Evolutionary conservation across 2,113 vertebrate species (phyloP).

Genomic region (Tilapia sparmanii): DNA sequence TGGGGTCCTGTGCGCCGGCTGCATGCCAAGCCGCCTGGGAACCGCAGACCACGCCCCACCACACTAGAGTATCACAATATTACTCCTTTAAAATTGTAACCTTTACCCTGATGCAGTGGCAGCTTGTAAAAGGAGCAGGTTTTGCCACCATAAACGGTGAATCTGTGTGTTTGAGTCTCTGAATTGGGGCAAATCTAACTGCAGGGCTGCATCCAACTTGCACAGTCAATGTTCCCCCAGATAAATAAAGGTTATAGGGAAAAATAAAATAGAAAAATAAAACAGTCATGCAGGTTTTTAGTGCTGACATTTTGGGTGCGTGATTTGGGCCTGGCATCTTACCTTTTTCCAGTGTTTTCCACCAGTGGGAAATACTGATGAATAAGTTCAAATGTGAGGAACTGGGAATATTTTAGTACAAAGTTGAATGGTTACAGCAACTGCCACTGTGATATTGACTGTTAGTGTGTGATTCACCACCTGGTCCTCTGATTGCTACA

Average conservation of each 20-base stretch:
- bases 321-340: slow-evolving; percentile 24
- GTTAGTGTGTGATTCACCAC: slow-evolving; percentile 17
- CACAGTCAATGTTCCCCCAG: slow-evolving; percentile 13
- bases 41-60: neutral
- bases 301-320: slow-evolving; percentile 2
- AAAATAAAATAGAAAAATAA: neutral
- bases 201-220: neutral
- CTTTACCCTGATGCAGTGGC: neutral
- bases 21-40: neutral
- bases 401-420: slow-evolving; percentile 34
- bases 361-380: slow-evolving; percentile 26
- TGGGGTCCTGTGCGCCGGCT: neutral
- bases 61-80: neutral
- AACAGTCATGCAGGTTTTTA: slow-evolving; percentile 15
- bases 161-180: neutral
- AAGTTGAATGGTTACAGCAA: neutral
- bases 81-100: neutral
- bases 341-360: slow-evolving; percentile 40
- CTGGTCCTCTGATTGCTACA: slow-evolving; percentile 16
- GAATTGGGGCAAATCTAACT: neutral
- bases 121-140: neutral
- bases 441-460: neutral
- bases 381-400: slow-evolving; percentile 36
- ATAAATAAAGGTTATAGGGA: slow-evolving; percentile 28
- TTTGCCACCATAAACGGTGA: neutral